These are phyloP conservation scores for Gonatopus flavifemur DNA, from an alignment of 1,140 invertebrate genomes.

Conservation along the genomic window DNA sequence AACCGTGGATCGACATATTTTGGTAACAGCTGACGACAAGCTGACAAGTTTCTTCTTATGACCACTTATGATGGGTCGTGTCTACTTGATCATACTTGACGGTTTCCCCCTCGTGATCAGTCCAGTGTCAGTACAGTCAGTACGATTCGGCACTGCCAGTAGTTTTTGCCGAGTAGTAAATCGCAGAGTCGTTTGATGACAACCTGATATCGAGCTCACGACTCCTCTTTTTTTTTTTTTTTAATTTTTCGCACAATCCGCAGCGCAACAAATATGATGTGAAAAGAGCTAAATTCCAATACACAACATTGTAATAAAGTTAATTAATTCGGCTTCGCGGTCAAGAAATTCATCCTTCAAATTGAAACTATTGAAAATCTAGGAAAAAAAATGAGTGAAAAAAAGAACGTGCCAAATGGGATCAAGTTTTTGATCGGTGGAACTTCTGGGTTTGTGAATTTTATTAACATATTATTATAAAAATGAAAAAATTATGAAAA, in stretches of 20 bases:
- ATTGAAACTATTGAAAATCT: too few relatives aligned
- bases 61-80: too few relatives aligned
- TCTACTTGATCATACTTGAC: too few relatives aligned
- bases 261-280: not conserved
- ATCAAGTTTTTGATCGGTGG: constrained; percentile 70
- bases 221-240: not conserved
- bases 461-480: constrained; percentile 21
- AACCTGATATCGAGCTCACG: constrained; percentile 14
- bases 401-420: constrained; percentile 60
- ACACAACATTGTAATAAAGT: not conserved
- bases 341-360: too few relatives aligned
- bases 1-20: too few relatives aligned
- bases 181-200: constrained; percentile 10
- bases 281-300: not conserved
- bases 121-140: too few relatives aligned
- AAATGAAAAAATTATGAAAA: not conserved
- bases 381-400: constrained; percentile 27
- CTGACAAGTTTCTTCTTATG: too few relatives aligned
- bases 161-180: too few relatives aligned
- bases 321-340: too few relatives aligned
- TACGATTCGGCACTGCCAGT: too few relatives aligned
- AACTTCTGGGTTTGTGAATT: constrained; percentile 70
- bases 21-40: too few relatives aligned
- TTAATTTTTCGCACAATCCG: not conserved
- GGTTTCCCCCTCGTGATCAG: not conserved